These are phyloP conservation scores for Fragum fragum DNA, from an alignment of 2,888 invertebrate genomes.

Conservation along the genomic window DNA sequence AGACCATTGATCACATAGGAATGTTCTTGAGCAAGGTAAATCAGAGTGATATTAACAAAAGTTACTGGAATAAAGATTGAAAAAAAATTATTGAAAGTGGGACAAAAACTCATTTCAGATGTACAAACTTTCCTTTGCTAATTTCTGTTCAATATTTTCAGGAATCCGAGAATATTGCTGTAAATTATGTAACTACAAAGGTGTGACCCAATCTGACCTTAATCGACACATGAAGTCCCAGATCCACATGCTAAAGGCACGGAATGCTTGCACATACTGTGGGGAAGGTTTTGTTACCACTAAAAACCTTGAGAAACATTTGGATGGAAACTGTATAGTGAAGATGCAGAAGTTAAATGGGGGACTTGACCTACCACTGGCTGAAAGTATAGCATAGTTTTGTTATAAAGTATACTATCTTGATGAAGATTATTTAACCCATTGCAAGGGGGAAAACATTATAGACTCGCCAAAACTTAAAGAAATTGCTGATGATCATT, in stretches of 20 bases:
- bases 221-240: slow-evolving; percentile 87
- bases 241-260: slow-evolving; percentile 86
- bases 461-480: too few relatives aligned
- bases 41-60: too few relatives aligned
- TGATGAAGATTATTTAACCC: too few relatives aligned
- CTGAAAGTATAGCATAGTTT: slow-evolving; percentile 52
- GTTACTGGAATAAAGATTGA: too few relatives aligned
- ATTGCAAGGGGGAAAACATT: too few relatives aligned
- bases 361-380: slow-evolving; percentile 55
- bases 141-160: too few relatives aligned
- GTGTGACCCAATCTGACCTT: slow-evolving; percentile 87
- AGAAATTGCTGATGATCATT: too few relatives aligned
- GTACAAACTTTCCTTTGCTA: too few relatives aligned
- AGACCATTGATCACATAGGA: too few relatives aligned
- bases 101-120: too few relatives aligned
- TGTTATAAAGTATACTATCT: not conserved
- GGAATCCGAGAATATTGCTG: slow-evolving; percentile 87
- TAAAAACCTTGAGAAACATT: slow-evolving; percentile 86
- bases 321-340: slow-evolving; percentile 87
- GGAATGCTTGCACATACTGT: slow-evolving; percentile 85
- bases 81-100: too few relatives aligned
- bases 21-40: too few relatives aligned
- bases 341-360: slow-evolving; percentile 74
- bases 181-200: slow-evolving; percentile 87
- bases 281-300: slow-evolving; percentile 85